Evolutionary conservation across 2,888 invertebrate genomes (phyloP).

Genomic region (Ditylenchus weischeri): DNA sequence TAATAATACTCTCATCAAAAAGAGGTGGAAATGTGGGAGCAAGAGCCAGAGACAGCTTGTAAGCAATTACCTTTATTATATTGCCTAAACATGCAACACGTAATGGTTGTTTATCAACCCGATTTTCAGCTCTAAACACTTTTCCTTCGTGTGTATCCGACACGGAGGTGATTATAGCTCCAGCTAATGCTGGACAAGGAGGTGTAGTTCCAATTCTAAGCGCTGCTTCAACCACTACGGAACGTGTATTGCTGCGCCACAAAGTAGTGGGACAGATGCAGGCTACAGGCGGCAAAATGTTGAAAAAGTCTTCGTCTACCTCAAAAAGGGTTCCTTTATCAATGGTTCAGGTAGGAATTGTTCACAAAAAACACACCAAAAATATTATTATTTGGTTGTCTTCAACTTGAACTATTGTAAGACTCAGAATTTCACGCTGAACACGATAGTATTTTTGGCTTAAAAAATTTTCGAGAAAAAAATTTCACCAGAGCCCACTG

Average conservation of each 20-base stretch:
- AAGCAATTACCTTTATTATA: background rate
- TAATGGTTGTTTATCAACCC: background rate
- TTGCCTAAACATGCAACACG: background rate
- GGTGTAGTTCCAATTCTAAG: background rate
- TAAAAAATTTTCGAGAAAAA: too few relatives aligned
- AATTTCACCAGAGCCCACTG: too few relatives aligned
- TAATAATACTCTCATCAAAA: too few relatives aligned
- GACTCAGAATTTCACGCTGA: too few relatives aligned
- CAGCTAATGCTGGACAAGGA: background rate
- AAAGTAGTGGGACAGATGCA: background rate
- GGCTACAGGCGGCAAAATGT: slow-evolving; percentile 4
- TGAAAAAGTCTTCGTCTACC: background rate
- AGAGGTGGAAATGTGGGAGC: slow-evolving; percentile 1
- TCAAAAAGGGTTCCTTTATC: background rate
- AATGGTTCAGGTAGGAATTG: slow-evolving; percentile 9
- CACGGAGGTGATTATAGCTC: slow-evolving; percentile 10
- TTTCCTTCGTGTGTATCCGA: slow-evolving; percentile 10
- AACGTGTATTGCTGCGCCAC: slow-evolving; percentile 1
- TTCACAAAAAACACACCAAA: background rate
- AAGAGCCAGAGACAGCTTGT: slow-evolving; percentile 8
- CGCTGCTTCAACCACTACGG: background rate
- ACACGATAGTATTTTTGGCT: too few relatives aligned
- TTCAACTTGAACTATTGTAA: too few relatives aligned
- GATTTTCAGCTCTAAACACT: slow-evolving; percentile 10
- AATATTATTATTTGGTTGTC: background rate